Percentiles rank a stretch among this genome's conserved stretches.
These are phyloP conservation scores for Ceratothoa steindachneri DNA, from an alignment of 2,888 invertebrate species.

Conservation along the genomic window DNA sequence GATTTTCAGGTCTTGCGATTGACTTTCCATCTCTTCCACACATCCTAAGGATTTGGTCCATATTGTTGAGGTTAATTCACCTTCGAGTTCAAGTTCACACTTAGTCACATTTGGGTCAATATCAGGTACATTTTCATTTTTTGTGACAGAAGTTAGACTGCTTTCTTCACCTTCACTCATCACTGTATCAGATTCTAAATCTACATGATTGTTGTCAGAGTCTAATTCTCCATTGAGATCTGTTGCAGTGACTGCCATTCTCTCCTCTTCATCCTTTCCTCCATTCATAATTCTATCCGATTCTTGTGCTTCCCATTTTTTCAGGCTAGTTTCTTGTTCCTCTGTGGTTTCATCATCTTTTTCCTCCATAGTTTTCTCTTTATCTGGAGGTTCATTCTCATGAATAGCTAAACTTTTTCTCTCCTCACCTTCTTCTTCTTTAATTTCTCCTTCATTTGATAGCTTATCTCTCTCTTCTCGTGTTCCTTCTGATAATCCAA, in stretches of 20 bases:
- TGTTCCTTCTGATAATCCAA: neutral
- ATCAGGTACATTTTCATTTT: no score
- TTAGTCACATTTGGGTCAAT: no score
- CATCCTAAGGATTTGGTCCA: no score
- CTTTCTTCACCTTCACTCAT: no score
- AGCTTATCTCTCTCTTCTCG: conserved; percentile 36
- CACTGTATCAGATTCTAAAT: no score
- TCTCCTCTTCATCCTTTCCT: neutral
- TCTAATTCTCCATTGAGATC: neutral
- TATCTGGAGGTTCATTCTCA: conserved; percentile 20
- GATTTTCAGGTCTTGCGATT: no score
- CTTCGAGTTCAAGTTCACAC: no score
- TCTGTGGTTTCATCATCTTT: conserved; percentile 8
- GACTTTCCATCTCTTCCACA: no score
- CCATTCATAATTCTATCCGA: neutral
- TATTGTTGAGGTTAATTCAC: no score
- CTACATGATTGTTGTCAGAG: neutral
- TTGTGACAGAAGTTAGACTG: no score
- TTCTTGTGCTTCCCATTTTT: conserved; percentile 3
- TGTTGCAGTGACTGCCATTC: neutral
- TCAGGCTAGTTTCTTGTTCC: conserved; percentile 14
- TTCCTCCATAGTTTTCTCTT: conserved; percentile 16
- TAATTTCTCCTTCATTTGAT: conserved; percentile 23
- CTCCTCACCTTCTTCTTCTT: conserved; percentile 43
- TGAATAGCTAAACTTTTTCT: conserved; percentile 23